Evolutionary conservation across 2,888 invertebrate genomes (phyloP).

Genomic region (Apoderus coryli): DNA sequence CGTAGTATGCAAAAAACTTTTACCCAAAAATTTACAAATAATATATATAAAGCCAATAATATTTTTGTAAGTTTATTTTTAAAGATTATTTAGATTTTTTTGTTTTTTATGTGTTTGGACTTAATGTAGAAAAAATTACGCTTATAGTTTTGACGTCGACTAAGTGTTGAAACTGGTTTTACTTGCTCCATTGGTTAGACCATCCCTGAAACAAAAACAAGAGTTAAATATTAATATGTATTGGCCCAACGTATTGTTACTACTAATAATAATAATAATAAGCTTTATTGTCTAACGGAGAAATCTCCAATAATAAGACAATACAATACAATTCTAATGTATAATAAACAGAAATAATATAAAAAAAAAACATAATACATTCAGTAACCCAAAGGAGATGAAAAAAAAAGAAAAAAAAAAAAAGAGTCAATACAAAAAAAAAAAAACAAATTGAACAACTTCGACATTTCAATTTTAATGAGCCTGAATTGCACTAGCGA

Average conservation of each 20-base stretch:
- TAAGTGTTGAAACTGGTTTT: slow-evolving; percentile 14
- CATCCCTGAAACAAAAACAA: slow-evolving; percentile 34
- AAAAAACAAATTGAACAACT: too few species aligned
- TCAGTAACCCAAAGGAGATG: too few species aligned
- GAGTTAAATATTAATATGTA: slow-evolving; percentile 2
- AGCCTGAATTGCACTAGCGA: too few species aligned
- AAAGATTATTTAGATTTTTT: background rate
- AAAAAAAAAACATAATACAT: too few species aligned
- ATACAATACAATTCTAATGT: slow-evolving; percentile 6
- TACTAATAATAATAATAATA: too few species aligned
- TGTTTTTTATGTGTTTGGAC: slow-evolving; percentile 19
- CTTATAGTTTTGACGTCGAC: slow-evolving; percentile 25
- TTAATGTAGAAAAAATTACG: slow-evolving; percentile 24
- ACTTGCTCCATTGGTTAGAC: slow-evolving; percentile 38
- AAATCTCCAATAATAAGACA: background rate
- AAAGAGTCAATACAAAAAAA: too few species aligned
- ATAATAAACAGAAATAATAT: slow-evolving; percentile 5
- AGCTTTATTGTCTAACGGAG: too few species aligned
- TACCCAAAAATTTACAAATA: slow-evolving; percentile 25
- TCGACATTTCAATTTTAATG: too few species aligned
- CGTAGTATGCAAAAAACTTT: slow-evolving; percentile 28
- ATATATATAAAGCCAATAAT: too few species aligned
- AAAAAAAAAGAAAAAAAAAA: too few species aligned
- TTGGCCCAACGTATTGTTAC: background rate
- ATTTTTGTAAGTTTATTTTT: too few species aligned